Base-by-base conservation (phyloP, 2,113 vertebrate species). In the Tonatia bakeri region DNA sequence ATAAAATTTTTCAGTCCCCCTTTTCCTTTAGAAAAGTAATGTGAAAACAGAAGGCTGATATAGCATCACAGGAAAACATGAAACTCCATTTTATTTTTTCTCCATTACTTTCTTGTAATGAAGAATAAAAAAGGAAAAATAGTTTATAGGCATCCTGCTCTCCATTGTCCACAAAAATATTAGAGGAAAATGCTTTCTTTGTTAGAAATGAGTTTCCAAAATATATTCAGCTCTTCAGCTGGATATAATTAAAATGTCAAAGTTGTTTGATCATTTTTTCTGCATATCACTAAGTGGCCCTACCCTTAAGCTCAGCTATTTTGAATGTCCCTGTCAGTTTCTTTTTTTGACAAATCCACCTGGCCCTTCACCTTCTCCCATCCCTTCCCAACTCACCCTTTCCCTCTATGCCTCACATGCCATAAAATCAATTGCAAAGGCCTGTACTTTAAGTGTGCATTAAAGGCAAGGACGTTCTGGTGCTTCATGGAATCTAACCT, bases 191-290 rank as follows among this genome's bases (percentile, higher is more conserved):
- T 16, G 89, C 5, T 91, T 96, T 86, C 28, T 15, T 64, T 28
- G 52, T 84, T 84, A 94, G 28, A 33, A 95, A 86, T 14, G 4
- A 81, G 5, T 94, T 95, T 24, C 26, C 80, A n/a, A 90, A 92
- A 77, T 67, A 70, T 56, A 8, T 28, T 95, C 76, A 72, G 45
- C 5, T 67, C 28, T 92, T 95, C 2, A 4, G 11, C 22, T 70
- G 9, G 36, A 47, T 28, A 45, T 65, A 90, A 54, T 33, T 24
- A 45, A 36, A 85, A 73, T 92, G 16, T 9, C 52, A 73, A 67
- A 67, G 19, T 76, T 69, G 5, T 90, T 95, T 91, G n/a, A 16
- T 50, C 4, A 61, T 75, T 89, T 89, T 93, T 81, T 89, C 26
- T 94, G 69, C 1, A 52, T 24, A 47, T 40, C 82, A 45, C 10